Evolutionary conservation across 2,888 invertebrate genomes (phyloP).

Genomic region (Alloplasta piceator): DNA sequence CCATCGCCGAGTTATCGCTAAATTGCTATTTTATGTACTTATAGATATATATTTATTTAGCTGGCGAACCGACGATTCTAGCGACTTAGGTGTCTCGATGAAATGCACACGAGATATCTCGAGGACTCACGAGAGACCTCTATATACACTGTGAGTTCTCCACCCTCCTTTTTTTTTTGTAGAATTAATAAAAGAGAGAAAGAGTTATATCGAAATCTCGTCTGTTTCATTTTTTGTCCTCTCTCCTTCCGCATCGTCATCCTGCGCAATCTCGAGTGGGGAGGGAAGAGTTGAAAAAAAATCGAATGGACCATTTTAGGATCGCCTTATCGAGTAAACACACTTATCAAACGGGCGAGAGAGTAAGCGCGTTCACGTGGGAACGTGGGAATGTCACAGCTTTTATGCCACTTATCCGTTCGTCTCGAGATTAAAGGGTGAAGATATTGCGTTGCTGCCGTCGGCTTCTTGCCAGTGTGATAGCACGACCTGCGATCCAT

Average conservation of each 20-base stretch:
- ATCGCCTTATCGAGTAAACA: conserved; percentile 72
- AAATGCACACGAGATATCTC: conserved; percentile 40
- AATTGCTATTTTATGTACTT: conserved; percentile 3
- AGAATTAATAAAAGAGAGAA: conserved; percentile 68
- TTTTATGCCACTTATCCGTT: conserved; percentile 78
- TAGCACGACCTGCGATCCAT: conserved; percentile 41
- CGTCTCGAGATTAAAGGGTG: conserved; percentile 76
- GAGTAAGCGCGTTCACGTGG: conserved; percentile 63
- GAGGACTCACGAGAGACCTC: conserved; percentile 28
- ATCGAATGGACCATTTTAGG: conserved; percentile 73
- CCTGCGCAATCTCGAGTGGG: conserved; percentile 32
- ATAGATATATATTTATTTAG: conserved; percentile 46
- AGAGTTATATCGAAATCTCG: conserved; percentile 15
- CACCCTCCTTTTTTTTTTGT: conserved; percentile 52
- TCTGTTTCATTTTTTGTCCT: conserved; percentile 32
- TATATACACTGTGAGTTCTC: background rate
- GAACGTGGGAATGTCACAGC: conserved; percentile 80
- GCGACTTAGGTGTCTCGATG: conserved; percentile 33
- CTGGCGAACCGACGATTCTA: conserved; percentile 36
- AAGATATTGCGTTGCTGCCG: conserved; percentile 54
- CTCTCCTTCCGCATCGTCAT: background rate
- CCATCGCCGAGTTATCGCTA: conserved; percentile 3
- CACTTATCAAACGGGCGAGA: conserved; percentile 74
- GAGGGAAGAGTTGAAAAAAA: conserved; percentile 50
- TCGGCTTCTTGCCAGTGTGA: conserved; percentile 46